A percentile compares a stretch with the other conserved stretches of the same genome.
Conservation (phyloP, 2,888 invertebrate species). For the Agapostemon virescens region DNA sequence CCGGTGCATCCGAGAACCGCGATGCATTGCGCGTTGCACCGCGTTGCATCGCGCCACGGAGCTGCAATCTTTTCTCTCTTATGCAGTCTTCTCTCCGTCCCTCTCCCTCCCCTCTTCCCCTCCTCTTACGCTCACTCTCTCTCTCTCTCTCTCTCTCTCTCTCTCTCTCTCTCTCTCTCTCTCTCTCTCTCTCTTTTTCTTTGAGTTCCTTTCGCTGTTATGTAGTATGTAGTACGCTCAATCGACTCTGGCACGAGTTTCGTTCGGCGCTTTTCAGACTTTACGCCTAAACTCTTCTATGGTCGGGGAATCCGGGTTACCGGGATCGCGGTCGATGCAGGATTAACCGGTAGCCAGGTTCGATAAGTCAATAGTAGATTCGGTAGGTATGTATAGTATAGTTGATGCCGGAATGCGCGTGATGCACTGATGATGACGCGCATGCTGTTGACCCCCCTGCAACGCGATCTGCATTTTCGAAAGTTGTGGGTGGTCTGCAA, state of each 20-base stretch:
- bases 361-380: neutral
- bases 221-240: slow-evolving; percentile 25
- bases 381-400: too few relatives aligned
- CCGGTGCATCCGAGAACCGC: slow-evolving; percentile 63
- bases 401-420: neutral
- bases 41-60: slow-evolving; percentile 43
- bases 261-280: slow-evolving; percentile 49
- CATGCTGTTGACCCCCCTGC: too few relatives aligned
- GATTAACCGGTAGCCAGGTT: slow-evolving; percentile 15
- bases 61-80: slow-evolving; percentile 44
- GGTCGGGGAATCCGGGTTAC: slow-evolving; percentile 56
- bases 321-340: slow-evolving; percentile 38
- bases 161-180: slow-evolving; percentile 3
- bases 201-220: neutral
- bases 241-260: slow-evolving; percentile 53
- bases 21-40: slow-evolving; percentile 41
- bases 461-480: too few relatives aligned
- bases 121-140: too few relatives aligned
- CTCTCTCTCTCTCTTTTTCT: neutral
- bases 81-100: slow-evolving; percentile 12
- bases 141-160: neutral
- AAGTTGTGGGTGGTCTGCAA: too few relatives aligned
- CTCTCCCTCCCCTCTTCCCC: too few relatives aligned
- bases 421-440: too few relatives aligned
- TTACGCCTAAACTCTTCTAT: slow-evolving; percentile 58